Percentiles rank a stretch among this genome's conserved stretches.
Conservation (phyloP, 2,888 invertebrate genomes). For the Alsophila aescularia region DNA sequence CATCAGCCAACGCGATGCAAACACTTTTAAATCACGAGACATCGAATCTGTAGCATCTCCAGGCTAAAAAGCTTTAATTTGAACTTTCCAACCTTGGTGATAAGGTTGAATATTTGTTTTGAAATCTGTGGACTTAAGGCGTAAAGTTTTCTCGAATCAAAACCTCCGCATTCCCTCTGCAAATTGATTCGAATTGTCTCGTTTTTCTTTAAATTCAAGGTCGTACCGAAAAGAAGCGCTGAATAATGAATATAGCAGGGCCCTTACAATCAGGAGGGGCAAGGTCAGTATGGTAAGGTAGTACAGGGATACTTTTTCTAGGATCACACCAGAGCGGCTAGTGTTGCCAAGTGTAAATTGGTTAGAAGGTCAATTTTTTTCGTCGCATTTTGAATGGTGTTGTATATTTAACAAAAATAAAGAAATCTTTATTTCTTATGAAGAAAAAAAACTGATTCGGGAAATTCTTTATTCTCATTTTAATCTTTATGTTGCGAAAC, state of each 20-base stretch:
- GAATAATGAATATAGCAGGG: conserved; percentile 24
- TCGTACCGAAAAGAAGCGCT: conserved; percentile 18
- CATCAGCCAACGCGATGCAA: conserved; percentile 2
- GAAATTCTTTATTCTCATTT: no score
- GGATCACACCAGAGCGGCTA: no score
- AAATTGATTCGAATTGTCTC: conserved; percentile 21
- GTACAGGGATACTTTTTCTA: no score
- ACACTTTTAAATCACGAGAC: not conserved
- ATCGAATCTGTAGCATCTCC: not conserved
- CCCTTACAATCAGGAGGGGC: conserved; percentile 26
- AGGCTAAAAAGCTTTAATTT: not conserved
- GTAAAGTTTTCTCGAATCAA: conserved; percentile 7
- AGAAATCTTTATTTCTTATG: no score
- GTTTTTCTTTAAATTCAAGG: conserved; percentile 27
- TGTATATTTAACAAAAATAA: no score
- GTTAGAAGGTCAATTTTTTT: no score
- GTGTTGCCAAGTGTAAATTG: not conserved
- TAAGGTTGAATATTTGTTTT: conserved; percentile 20
- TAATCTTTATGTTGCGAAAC: no score
- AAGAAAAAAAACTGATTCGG: no score
- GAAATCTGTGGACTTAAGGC: conserved; percentile 1
- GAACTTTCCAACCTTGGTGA: not conserved
- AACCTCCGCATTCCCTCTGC: conserved; percentile 5
- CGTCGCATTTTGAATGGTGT: no score
- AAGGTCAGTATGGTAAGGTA: conserved; percentile 12